Evolutionary conservation across 2,113 vertebrate species (phyloP).

Genomic region (Etia nguti): DNA sequence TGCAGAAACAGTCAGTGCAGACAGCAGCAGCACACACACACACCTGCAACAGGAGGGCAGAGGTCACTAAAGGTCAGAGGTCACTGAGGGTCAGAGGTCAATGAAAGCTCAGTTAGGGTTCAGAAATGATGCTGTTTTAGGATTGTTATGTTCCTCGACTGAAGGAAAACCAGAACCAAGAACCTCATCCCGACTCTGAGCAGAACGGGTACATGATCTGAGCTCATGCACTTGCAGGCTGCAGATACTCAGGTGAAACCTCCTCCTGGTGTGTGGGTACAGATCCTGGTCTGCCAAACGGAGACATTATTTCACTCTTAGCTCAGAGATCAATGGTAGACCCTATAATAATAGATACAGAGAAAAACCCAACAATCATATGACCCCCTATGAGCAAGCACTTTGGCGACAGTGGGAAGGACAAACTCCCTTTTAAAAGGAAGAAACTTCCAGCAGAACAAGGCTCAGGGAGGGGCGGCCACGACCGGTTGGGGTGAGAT

Average conservation of each 20-base stretch:
- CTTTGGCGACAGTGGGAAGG: too few relatives aligned
- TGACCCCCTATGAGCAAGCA: too few relatives aligned
- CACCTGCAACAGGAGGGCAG: accelerated
- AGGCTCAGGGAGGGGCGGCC: too few relatives aligned
- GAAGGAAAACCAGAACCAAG: not conserved
- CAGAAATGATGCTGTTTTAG: not conserved
- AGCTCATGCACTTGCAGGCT: not conserved
- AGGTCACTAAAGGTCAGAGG: not conserved
- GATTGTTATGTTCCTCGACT: not conserved
- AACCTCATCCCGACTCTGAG: not conserved
- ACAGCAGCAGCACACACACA: not conserved
- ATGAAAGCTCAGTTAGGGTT: not conserved
- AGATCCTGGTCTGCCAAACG: not conserved
- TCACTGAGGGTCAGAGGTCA: not conserved
- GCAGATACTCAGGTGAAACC: not conserved
- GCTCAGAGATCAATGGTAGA: too few relatives aligned
- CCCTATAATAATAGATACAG: too few relatives aligned
- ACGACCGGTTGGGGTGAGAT: not conserved
- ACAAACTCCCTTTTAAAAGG: too few relatives aligned
- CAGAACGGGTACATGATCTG: not conserved
- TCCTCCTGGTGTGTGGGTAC: not conserved
- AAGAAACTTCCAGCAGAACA: too few relatives aligned
- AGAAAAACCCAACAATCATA: too few relatives aligned
- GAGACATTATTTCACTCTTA: not conserved
- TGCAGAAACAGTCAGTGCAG: not conserved